Evolutionary conservation across 2,113 vertebrate genomes (phyloP), one percentile per base, ranked within the genome.

Genomic region (Prietella phreatophila): DNA sequence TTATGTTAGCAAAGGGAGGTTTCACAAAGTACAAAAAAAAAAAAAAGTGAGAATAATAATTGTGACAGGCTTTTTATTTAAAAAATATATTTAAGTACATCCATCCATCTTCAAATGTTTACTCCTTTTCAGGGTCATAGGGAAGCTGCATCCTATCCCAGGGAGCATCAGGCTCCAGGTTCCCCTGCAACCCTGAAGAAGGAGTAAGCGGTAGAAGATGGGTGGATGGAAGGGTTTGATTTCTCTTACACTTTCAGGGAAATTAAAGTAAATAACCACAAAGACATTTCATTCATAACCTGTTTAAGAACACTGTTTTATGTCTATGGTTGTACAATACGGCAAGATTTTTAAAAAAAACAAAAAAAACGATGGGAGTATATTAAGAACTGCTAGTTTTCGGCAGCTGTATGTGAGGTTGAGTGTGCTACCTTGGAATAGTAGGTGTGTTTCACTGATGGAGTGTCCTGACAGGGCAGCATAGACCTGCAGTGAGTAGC

Each of bases 381-480:
- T 17, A 36, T 17, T 19, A 73, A 22, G 36, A 63, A 47, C 4
- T 87, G 60, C n/a, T 53, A 22, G 50, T 73, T 30, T 22, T 58
- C 36, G 27, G 42, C 27, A 42, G 79, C 25, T 47, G 39, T 36
- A 71, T 60, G 13, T 14, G 55, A 56, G 56, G 55, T 13, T 53
- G 33, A 27, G 36, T 25, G 6, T 79, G n/a, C 36, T 60, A 99
- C 98, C 97, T 98, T 96, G n/a, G 97, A 96, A 69, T 95, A 98
- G 93, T 99, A 99, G 25, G 97, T 98, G 92, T 97, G 93, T 88
- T 99, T 99, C 93, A 99, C 94, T 47, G 96, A 96, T 14, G 98
- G 98, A 1, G 95, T 98, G 91, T 99, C 98, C 93, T 99, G 98
- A 89, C 98, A 98, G 10, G 98, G 98, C 75, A 99, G 71, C 94